These are phyloP conservation scores for Magallana nippona DNA, from an alignment of 2,888 invertebrate species.

Conservation along the genomic window DNA sequence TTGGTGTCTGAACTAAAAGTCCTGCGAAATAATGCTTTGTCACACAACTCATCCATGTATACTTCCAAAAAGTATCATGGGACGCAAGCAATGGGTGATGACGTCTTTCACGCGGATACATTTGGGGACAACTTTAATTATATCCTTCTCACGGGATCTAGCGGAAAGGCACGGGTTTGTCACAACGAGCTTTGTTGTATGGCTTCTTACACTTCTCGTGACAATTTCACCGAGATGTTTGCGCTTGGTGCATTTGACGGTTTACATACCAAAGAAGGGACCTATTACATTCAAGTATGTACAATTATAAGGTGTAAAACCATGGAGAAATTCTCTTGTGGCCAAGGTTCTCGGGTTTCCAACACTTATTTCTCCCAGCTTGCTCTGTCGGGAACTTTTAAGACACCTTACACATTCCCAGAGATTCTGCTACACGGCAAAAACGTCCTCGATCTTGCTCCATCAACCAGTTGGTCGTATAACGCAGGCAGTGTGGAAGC, in stretches of 20 bases:
- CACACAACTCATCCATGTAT: no score
- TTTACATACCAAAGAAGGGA: slow-evolving; percentile 64
- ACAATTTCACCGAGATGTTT: slow-evolving; percentile 54
- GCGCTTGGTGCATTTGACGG: slow-evolving; percentile 73
- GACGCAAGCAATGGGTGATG: neutral
- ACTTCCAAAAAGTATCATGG: neutral
- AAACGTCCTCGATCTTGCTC: slow-evolving; percentile 48
- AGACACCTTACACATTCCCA: slow-evolving; percentile 61
- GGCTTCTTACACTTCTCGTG: slow-evolving; percentile 55
- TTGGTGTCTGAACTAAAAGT: slow-evolving; percentile 55
- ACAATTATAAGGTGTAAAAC: slow-evolving; percentile 64
- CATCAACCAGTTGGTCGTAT: slow-evolving; percentile 49
- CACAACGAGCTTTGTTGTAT: slow-evolving; percentile 66
- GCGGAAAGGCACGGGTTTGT: slow-evolving; percentile 60
- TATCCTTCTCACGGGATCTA: slow-evolving; percentile 49
- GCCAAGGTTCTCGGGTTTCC: slow-evolving; percentile 50
- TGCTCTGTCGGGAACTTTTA: slow-evolving; percentile 55
- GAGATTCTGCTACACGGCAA: slow-evolving; percentile 57
- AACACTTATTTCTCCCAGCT: slow-evolving; percentile 55
- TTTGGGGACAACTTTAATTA: slow-evolving; percentile 65
- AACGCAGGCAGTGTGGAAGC: slow-evolving; percentile 46
- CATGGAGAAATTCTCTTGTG: slow-evolving; percentile 54
- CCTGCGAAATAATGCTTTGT: slow-evolving; percentile 11
- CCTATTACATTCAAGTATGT: slow-evolving; percentile 69
- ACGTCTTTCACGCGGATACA: slow-evolving; percentile 54